A percentile compares a stretch with the other conserved stretches of the same genome.
Evolutionary conservation across 2,888 invertebrate species (phyloP).

Genomic region (Ectemnius lituratus): DNA sequence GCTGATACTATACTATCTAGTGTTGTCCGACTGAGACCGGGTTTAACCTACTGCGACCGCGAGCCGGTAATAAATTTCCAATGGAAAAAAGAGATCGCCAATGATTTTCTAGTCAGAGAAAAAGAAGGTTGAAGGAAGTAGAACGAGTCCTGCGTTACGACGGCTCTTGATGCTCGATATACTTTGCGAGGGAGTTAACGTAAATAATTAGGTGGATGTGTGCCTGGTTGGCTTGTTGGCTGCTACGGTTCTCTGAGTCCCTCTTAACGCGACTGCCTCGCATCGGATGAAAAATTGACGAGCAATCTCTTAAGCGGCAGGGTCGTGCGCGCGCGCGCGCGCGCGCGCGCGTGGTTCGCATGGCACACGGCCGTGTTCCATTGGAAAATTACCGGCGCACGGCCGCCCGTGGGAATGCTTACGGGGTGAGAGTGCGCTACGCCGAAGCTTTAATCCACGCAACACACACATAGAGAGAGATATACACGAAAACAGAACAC

Average conservation of each 20-base stretch:
- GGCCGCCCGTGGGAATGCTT: constrained; percentile 46
- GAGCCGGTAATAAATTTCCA: constrained; percentile 37
- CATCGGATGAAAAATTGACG: background rate
- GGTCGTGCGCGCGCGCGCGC: background rate
- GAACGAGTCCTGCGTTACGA: no score
- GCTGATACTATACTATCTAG: constrained; percentile 51
- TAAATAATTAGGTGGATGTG: no score
- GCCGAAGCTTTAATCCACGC: constrained; percentile 42
- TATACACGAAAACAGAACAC: constrained; percentile 7
- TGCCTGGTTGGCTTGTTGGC: no score
- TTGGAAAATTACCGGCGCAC: constrained; percentile 42
- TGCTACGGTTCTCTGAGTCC: no score
- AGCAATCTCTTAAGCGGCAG: background rate
- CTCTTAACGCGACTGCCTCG: no score
- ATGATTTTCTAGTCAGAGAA: no score
- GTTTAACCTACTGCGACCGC: constrained; percentile 45
- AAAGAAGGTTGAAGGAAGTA: no score
- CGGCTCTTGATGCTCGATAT: no score
- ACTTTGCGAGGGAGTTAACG: no score
- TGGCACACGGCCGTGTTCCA: background rate
- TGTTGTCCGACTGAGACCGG: constrained; percentile 46
- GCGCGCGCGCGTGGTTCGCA: no score
- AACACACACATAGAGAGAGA: constrained; percentile 21
- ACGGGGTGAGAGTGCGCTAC: constrained; percentile 44
- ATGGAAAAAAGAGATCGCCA: background rate